Evolutionary conservation across 2,888 invertebrate genomes (phyloP), one percentile per base, ranked within the genome.

Genomic region (Torymus auratus): DNA sequence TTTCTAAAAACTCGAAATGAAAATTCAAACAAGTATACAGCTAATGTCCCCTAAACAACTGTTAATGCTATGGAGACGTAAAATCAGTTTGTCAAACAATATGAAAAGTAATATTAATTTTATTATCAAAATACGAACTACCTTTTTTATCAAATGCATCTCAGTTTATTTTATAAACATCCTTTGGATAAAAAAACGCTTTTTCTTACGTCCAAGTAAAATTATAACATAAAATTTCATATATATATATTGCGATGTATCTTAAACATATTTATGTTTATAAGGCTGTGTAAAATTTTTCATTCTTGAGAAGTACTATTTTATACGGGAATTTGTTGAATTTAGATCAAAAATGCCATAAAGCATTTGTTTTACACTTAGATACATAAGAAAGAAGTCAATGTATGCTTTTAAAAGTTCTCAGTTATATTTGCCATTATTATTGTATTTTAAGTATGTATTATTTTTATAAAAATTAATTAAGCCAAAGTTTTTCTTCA

Each of bases 231-330:
- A 64, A 52, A 41, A 41, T 70, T 70, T 69, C 58, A 75, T 58
- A 69, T 55, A 70, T 72, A 28, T 76, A 69, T 55, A 62, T 77
- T 64, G 65, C 73, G 61, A 74, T 78, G 56, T 78, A 65, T 78
- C n/a, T 60, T 80, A 28, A 65, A 71, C 41, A 55, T 80, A 56
- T 82, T 82, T 80, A 82, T 78, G 80, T 82, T 80, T 20, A 78
- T 55, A 82, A 72, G 80, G 82, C 80, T 82, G 80, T 80, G 82
- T 78, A 78, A 74, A 82, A 69, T 56, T 77, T 60, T 76, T 75
- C 55, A 77, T 72, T 78, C 58, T 78, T 58, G 52, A 75, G 23
- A 73, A 70, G 23, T 71, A 70, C 50, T 73, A 75, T 75, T 77
- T 73, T 77, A 70, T 80, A 82, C 73, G 70, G 80, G 28, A 74